phyloP scores from a whole-genome alignment of 2,113 vertebrate species.

The Merops nubicus region DNA sequence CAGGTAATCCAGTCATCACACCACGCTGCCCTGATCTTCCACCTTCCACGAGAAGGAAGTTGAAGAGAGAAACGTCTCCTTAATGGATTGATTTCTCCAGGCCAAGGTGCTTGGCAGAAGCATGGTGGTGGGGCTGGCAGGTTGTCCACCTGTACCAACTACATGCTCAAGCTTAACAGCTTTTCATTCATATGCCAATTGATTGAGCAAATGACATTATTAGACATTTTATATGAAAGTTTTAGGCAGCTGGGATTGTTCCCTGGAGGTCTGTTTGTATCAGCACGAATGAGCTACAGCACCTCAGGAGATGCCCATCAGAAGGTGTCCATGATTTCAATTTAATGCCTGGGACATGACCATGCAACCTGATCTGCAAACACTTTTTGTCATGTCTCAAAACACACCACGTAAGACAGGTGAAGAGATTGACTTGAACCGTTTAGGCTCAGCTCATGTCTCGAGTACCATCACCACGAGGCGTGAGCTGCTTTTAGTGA shows the following conservation, averaged over 20 bases:
- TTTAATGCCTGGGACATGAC: neutral
- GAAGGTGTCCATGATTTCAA: neutral
- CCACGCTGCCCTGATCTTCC: neutral
- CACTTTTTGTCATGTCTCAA: neutral
- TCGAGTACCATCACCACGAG: neutral
- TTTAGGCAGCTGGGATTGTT: neutral
- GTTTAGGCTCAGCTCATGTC: neutral
- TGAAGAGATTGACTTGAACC: too few species aligned
- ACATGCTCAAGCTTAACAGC: neutral
- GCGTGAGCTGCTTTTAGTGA: neutral
- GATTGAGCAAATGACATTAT: too few species aligned
- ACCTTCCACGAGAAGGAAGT: neutral
- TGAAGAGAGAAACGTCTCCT: neutral
- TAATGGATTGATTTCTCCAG: neutral
- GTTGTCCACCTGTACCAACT: neutral
- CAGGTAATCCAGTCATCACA: too few species aligned
- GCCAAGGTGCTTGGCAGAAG: neutral
- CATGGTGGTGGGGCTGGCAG: accelerated
- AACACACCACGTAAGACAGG: neutral
- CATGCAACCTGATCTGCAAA: accelerated
- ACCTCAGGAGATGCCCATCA: neutral
- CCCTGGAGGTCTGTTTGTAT: neutral
- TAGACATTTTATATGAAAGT: neutral
- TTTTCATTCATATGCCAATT: neutral
- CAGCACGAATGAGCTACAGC: neutral